A percentile compares a stretch with the other conserved stretches of the same genome.
These are phyloP conservation scores for Ophioninae sp. DNA, from an alignment of 2,888 invertebrate species.

Conservation along the genomic window DNA sequence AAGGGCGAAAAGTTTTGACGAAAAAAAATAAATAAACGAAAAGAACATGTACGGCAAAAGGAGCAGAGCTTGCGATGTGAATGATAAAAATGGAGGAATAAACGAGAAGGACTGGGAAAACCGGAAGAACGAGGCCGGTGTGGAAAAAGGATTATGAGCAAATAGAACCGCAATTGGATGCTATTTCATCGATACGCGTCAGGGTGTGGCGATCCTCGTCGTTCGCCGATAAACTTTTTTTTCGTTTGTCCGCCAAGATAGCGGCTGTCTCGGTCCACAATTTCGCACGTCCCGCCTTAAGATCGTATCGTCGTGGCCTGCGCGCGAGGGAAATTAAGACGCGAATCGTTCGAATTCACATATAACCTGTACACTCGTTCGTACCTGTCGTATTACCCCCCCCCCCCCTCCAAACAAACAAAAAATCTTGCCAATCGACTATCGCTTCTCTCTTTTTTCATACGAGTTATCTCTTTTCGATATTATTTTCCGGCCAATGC, in stretches of 20 bases:
- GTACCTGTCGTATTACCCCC: too few relatives aligned
- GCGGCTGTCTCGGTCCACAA: not conserved
- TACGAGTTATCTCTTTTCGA: not conserved
- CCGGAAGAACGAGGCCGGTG: too few relatives aligned
- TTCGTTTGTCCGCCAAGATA: slow-evolving; percentile 11
- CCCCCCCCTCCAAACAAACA: not conserved
- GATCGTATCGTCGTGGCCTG: not conserved
- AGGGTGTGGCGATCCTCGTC: slow-evolving; percentile 15
- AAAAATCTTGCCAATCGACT: not conserved
- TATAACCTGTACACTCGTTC: not conserved
- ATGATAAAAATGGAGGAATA: too few relatives aligned
- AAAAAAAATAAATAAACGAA: too few relatives aligned
- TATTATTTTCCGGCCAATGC: not conserved
- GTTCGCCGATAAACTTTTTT: slow-evolving; percentile 30
- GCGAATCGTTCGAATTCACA: not conserved
- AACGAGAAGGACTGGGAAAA: too few relatives aligned
- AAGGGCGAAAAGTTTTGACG: too few relatives aligned
- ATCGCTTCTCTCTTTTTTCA: not conserved
- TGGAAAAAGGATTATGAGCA: not conserved
- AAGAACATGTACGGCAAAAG: too few relatives aligned
- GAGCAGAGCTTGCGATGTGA: too few relatives aligned
- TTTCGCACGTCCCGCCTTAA: slow-evolving; percentile 2
- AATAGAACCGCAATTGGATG: slow-evolving; percentile 44
- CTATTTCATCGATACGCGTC: slow-evolving; percentile 34
- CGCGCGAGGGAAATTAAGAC: not conserved